Conservation (phyloP, 2,888 invertebrate species). For the Drosophila kambysellisi region DNA sequence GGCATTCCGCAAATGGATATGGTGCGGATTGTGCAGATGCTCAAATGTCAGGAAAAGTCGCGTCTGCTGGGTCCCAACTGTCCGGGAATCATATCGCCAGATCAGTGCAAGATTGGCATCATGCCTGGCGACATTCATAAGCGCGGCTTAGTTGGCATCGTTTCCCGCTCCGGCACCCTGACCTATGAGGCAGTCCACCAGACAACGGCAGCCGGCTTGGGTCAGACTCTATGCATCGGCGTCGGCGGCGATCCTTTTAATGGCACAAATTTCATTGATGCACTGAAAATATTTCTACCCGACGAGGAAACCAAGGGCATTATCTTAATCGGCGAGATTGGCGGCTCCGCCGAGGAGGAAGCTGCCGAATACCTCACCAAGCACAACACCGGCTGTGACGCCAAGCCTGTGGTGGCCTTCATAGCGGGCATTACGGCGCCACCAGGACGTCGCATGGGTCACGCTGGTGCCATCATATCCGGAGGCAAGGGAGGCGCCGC, state of each 20-base stretch:
- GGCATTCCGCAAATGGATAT: slow-evolving; percentile 99
- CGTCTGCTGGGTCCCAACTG: slow-evolving; percentile 99
- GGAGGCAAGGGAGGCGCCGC: slow-evolving; percentile 99
- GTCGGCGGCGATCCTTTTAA: slow-evolving; percentile 99
- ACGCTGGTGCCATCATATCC: slow-evolving; percentile 99
- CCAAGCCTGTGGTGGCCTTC: slow-evolving; percentile 99
- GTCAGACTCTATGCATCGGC: slow-evolving; percentile 98
- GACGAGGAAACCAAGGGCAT: slow-evolving; percentile 98
- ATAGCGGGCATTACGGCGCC: slow-evolving; percentile 99
- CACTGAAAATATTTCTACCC: slow-evolving; percentile 96
- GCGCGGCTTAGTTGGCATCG: slow-evolving; percentile 95
- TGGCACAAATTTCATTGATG: slow-evolving; percentile 99
- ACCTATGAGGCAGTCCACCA: slow-evolving; percentile 99
- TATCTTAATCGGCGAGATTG: slow-evolving; percentile 99
- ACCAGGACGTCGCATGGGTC: slow-evolving; percentile 99
- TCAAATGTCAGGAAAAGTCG: slow-evolving; percentile 93
- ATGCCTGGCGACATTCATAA: slow-evolving; percentile 99
- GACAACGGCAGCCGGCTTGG: slow-evolving; percentile 94
- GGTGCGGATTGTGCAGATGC: slow-evolving; percentile 96
- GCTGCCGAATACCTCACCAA: slow-evolving; percentile 95
- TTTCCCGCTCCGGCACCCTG: slow-evolving; percentile 98
- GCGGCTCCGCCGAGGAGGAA: slow-evolving; percentile 98
- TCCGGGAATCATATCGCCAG: slow-evolving; percentile 98
- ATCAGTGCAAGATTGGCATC: slow-evolving; percentile 99
- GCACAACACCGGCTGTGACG: slow-evolving; percentile 92